Conservation (phyloP, 1,140 invertebrate genomes). For the Drosophila obscura region DNA sequence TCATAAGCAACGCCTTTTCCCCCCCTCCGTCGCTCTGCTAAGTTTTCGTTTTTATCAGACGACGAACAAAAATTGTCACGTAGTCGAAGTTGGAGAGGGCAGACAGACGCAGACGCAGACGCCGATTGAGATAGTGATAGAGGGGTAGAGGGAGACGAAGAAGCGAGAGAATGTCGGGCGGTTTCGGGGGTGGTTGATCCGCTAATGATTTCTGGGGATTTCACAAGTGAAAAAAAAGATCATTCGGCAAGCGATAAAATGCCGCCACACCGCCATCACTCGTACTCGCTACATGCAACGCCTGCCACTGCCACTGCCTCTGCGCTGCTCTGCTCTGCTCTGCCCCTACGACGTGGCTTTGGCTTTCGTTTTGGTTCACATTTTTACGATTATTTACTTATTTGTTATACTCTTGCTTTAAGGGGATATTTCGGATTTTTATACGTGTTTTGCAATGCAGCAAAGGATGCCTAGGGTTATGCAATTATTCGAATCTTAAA, state of each 20-base stretch:
- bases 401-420: too few species aligned
- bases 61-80: constrained; percentile 15
- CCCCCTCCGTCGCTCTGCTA: not conserved
- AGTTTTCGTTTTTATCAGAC: constrained; percentile 6
- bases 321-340: constrained; percentile 2
- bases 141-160: too few species aligned
- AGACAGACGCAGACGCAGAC: too few species aligned
- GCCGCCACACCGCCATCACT: not conserved
- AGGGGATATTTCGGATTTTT: too few species aligned
- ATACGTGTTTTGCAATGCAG: too few species aligned
- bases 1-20: constrained; percentile 47
- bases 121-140: too few species aligned
- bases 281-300: constrained; percentile 4
- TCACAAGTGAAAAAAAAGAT: constrained; percentile 66
- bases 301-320: constrained; percentile 32
- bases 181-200: constrained; percentile 28
- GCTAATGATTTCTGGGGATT: constrained; percentile 79
- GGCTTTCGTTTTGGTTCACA: constrained; percentile 46
- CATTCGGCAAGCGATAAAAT: constrained; percentile 52
- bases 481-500: too few species aligned
- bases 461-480: too few species aligned
- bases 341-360: constrained; percentile 27
- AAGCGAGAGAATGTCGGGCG: too few species aligned
- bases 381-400: constrained; percentile 12
- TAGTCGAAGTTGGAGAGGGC: too few species aligned